Evolutionary conservation across 2,888 invertebrate genomes (phyloP), one percentile per base, ranked within the genome.

Genomic region (Dicroscelio sp.): DNA sequence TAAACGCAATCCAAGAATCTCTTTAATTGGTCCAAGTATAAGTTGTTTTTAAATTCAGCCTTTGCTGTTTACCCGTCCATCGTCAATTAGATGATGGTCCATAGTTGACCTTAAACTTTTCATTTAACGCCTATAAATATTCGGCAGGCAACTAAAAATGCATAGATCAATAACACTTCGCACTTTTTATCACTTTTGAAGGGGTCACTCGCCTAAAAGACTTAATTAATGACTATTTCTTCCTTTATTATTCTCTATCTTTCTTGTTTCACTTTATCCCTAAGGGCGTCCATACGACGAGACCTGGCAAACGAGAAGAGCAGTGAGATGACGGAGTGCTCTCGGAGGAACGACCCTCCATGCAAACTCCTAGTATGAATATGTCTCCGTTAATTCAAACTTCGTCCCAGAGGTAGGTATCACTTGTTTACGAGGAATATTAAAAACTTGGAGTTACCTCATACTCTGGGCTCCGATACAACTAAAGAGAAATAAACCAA

Each of bases 381-480:
- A 97, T 97, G 96, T 96, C 96, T 96, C 96, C 96, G 96, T 96
- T 97, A 97, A 97, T 97, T 97, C 96, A 96, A 97, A 97, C 96
- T 96, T 96, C 95, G 96, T 97, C 96, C 96, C 96, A 95, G 95
- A 96, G 96, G 96, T 95, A 93, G 95, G 94, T 94, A 94, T 94
- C 92, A 94, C 95, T 95, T 96, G 96, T 96, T 96, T 96, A 96
- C 95, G 96, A 96, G 94, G 95, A 96, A 96, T 96, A 96, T 96
- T 96, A 96, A 96, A 96, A 96, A 96, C 96, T 96, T 96, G 94
- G 94, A 94, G 88, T 88, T 84, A 65, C 83, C 85, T 87, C 88
- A 85, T 90, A 86, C 91, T 92, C 88, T 69, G n/a, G n/a, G 69
- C 89, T 63, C 71, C 84, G 84, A 86, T 86, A 80, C 86, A 91